A percentile compares a stretch with the other conserved stretches of the same genome.
phyloP scores from a whole-genome alignment of 2,797 vertebrate genomes.

The Sebastolobus altivelis region DNA sequence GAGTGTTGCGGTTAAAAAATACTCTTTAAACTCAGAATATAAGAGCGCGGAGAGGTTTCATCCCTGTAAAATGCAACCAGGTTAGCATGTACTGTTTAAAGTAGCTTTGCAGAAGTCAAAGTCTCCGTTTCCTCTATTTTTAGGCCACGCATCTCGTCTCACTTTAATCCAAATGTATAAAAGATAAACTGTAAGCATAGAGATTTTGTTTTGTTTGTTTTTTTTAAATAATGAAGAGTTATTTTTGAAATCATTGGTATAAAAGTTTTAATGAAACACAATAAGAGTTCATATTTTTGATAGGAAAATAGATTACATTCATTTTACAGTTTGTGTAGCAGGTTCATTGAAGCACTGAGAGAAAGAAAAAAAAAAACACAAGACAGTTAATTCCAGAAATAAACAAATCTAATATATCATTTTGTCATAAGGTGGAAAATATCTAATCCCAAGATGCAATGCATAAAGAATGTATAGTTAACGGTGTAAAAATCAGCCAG shows the following conservation, averaged over 20 bases:
- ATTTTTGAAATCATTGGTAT: slow-evolving; percentile 78
- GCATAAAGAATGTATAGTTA: slow-evolving; percentile 23
- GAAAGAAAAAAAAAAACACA: slow-evolving; percentile 10
- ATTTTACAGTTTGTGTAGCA: slow-evolving; percentile 56
- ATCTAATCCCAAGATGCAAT: slow-evolving; percentile 1
- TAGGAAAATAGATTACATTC: slow-evolving; percentile 63
- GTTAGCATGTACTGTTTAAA: slow-evolving; percentile 34
- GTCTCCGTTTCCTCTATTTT: slow-evolving; percentile 27
- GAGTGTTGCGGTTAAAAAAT: not conserved
- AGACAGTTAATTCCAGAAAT: slow-evolving; percentile 15
- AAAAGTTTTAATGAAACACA: slow-evolving; percentile 53
- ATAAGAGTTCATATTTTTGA: slow-evolving; percentile 83
- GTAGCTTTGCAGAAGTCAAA: slow-evolving; percentile 35
- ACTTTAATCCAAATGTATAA: slow-evolving; percentile 50
- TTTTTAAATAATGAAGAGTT: slow-evolving; percentile 72
- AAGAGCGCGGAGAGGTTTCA: not conserved
- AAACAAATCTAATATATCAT: not conserved
- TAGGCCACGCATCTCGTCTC: slow-evolving; percentile 20
- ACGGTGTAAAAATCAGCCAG: slow-evolving; percentile 19
- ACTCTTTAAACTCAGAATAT: not conserved
- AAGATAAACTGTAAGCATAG: slow-evolving; percentile 41
- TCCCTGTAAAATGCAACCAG: slow-evolving; percentile 13
- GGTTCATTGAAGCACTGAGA: slow-evolving; percentile 24
- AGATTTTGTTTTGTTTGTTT: slow-evolving; percentile 38
- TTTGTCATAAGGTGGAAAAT: slow-evolving; percentile 24